Percentiles rank a stretch among this genome's conserved stretches.
Evolutionary conservation across 2,888 invertebrate species (phyloP).

Genomic region (Macaria liturata): DNA sequence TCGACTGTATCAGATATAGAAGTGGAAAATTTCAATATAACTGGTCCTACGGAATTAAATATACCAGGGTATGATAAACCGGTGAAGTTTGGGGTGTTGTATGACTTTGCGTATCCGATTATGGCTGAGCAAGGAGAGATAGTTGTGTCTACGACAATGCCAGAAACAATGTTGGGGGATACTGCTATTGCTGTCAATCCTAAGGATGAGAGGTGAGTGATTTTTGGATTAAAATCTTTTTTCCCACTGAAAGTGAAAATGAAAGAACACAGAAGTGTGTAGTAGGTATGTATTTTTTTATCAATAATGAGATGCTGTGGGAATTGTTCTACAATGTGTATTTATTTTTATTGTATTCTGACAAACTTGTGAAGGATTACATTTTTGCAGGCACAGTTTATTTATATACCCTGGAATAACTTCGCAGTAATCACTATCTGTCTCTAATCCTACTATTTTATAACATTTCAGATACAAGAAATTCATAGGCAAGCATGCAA

Average conservation of each 20-base stretch:
- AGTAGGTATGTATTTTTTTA: too few relatives aligned
- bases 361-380: too few relatives aligned
- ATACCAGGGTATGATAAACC: constrained; percentile 90
- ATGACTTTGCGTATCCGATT: constrained; percentile 88
- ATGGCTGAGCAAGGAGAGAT: constrained; percentile 85
- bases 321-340: too few relatives aligned
- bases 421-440: not conserved
- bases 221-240: not conserved
- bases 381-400: too few relatives aligned
- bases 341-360: too few relatives aligned
- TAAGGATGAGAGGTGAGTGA: constrained; percentile 83
- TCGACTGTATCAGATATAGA: constrained; percentile 98
- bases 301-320: too few relatives aligned
- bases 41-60: constrained; percentile 85
- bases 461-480: constrained; percentile 80
- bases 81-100: constrained; percentile 91
- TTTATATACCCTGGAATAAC: too few relatives aligned
- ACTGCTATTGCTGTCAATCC: constrained; percentile 97
- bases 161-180: constrained; percentile 98
- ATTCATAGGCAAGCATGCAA: constrained; percentile 85
- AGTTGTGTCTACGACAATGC: constrained; percentile 94
- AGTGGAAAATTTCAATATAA: constrained; percentile 87
- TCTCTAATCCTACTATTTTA: not conserved
- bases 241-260: too few relatives aligned
- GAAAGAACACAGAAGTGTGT: too few relatives aligned